Base-by-base conservation (phyloP, 2,797 vertebrate species). In the Xerus rutilus region DNA sequence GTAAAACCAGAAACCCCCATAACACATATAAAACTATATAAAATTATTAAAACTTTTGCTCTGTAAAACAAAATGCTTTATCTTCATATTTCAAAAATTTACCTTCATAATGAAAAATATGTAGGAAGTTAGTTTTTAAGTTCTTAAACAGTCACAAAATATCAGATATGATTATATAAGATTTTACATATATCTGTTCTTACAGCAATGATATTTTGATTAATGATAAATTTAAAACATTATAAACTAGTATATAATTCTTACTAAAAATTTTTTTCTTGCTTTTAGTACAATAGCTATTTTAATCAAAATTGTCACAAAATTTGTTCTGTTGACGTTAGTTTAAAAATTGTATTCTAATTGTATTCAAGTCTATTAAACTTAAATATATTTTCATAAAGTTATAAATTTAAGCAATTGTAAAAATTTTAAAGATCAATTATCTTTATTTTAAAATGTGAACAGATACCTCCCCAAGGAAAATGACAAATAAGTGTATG, bases 351-450 rank as follows among this genome's bases (percentile, higher is more conserved):
- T 57, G 62, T 85, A 85, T 64, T 25, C 0, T 91, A 88, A 85
- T 47, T 88, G 6, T 79, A 84, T 74, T 84, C 21, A 79, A 3
- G 6, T 74, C 52, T 72, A 91, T 72, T 73, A 93, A 90, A 90
- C 72, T 49, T 86, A 21, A 92, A 86, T 76, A 62, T 92, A 65
- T 70, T 90, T 93, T 87, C 77, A 86, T 74, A 52, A 88, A 86
- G 67, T n/a, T 62, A 23, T 79, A 79, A 89, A 74, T 73, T 43
- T 82, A 77, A 76, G 21, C 62, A 78, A 67, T 12, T 52, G 0
- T 65, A 73, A 91, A 65, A 91, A 94, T 45, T 65, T 43, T 49
- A 43, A 85, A 62, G 76, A 64, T 54, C 81, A 77, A 89, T 94
- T 81, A 59, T 49, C 77, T 70, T 94, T 21, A 69, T 74, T 73